phyloP scores from a whole-genome alignment of 2,888 invertebrate species.

The Molorchus minor region DNA sequence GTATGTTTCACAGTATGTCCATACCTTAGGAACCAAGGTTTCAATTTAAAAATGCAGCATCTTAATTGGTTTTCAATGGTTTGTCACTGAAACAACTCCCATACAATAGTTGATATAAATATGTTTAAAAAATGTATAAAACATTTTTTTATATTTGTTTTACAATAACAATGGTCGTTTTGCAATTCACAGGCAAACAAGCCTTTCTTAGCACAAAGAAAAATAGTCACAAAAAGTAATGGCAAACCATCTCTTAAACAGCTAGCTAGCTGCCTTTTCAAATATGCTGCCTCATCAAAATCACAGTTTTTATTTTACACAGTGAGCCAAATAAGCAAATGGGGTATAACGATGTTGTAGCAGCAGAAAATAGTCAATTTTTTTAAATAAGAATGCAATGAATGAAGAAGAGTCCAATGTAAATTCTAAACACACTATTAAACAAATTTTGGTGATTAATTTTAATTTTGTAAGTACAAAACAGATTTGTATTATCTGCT shows the following conservation, averaged over 20 bases:
- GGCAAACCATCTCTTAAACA: conserved; percentile 17
- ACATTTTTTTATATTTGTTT: conserved; percentile 37
- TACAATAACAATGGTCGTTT: conserved; percentile 39
- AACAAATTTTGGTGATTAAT: not conserved
- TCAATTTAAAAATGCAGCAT: conserved; percentile 1
- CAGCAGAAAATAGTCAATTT: too few species aligned
- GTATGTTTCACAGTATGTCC: not conserved
- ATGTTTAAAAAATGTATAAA: conserved; percentile 30
- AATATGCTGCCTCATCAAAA: conserved; percentile 35
- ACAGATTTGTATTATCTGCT: conserved; percentile 1
- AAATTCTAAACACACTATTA: not conserved
- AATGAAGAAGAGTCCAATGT: not conserved
- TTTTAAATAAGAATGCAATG: too few species aligned
- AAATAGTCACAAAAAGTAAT: not conserved
- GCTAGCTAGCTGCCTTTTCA: conserved; percentile 19
- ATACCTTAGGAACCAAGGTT: not conserved
- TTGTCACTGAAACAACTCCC: conserved; percentile 1
- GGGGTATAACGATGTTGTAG: too few species aligned
- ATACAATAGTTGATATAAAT: conserved; percentile 9
- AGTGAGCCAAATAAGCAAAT: conserved; percentile 8
- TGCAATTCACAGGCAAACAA: conserved; percentile 30
- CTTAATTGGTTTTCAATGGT: conserved; percentile 4
- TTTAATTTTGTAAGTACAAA: too few species aligned
- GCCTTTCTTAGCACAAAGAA: conserved; percentile 21
- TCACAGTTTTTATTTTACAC: conserved; percentile 38